phyloP scores from a whole-genome alignment of 2,888 invertebrate genomes.

The Rhodophaea formosa region DNA sequence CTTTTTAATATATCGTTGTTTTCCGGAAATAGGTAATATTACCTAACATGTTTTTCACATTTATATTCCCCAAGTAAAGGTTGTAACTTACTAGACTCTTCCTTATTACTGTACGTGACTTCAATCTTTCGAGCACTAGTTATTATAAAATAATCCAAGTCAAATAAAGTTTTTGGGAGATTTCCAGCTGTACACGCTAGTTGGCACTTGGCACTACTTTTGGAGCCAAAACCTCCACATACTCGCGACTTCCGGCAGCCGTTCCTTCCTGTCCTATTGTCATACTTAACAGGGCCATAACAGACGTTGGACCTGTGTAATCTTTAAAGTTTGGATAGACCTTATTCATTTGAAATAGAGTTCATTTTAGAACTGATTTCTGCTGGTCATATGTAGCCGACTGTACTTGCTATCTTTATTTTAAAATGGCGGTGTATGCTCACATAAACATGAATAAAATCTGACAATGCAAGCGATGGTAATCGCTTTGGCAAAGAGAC shows the following conservation, averaged over 20 bases:
- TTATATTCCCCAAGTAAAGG: no score
- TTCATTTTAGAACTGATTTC: no score
- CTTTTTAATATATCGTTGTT: no score
- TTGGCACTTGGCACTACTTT: slow-evolving; percentile 51
- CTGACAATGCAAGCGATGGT: neutral
- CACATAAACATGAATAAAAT: slow-evolving; percentile 6
- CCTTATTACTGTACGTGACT: no score
- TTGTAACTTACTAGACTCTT: no score
- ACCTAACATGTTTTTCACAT: no score
- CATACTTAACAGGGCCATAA: neutral
- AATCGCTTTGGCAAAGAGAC: slow-evolving; percentile 9
- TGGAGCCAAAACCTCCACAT: slow-evolving; percentile 45
- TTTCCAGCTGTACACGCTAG: slow-evolving; percentile 22
- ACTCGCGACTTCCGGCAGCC: slow-evolving; percentile 1
- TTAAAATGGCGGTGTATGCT: slow-evolving; percentile 1
- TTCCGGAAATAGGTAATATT: no score
- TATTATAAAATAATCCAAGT: neutral
- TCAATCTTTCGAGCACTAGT: no score
- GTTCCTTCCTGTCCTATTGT: slow-evolving; percentile 14
- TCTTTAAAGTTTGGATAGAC: no score
- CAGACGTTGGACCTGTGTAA: no score
- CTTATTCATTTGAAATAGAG: no score
- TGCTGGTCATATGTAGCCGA: no score
- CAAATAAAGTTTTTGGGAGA: slow-evolving; percentile 26
- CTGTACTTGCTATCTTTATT: neutral